Evolutionary conservation across 2,113 vertebrate genomes (phyloP).

Genomic region (Eubucco bourcierii): DNA sequence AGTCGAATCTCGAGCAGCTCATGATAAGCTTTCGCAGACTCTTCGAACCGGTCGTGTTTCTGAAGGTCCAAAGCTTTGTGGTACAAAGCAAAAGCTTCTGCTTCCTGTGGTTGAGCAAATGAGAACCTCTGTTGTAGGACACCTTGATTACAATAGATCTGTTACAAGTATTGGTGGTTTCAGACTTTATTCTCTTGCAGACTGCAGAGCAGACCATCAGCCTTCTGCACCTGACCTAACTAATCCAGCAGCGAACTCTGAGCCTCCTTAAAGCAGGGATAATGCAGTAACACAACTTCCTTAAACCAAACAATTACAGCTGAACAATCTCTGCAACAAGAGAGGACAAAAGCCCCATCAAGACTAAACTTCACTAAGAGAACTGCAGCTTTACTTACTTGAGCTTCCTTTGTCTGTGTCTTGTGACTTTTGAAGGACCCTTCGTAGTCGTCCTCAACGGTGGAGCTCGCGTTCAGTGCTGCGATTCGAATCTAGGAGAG

Average conservation of each 20-base stretch:
- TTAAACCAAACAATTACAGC: not conserved
- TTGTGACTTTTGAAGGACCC: constrained; percentile 88
- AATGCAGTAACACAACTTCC: not conserved
- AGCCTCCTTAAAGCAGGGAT: not conserved
- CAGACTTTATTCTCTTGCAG: not conserved
- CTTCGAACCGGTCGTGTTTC: constrained; percentile 95
- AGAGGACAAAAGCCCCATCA: not conserved
- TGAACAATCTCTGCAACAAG: not conserved
- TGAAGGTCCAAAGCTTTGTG: constrained; percentile 97
- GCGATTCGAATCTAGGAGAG: constrained; percentile 90
- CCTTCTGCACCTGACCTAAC: not conserved
- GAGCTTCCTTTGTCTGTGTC: constrained; percentile 95
- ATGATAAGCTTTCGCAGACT: constrained; percentile 94
- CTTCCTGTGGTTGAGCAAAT: constrained; percentile 81
- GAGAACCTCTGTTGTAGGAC: not conserved
- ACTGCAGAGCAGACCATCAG: not conserved
- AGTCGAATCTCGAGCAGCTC: constrained; percentile 92
- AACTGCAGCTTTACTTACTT: constrained; percentile 70
- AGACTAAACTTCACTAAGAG: not conserved
- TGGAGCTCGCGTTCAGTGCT: constrained; percentile 90
- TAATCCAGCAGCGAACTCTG: not conserved
- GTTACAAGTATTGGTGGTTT: not conserved
- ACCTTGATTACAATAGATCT: not conserved
- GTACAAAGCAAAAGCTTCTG: constrained; percentile 96
- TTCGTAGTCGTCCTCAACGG: constrained; percentile 88